Base-by-base conservation (phyloP, 2,113 vertebrate genomes). In the Piliocolobus tephrosceles region DNA sequence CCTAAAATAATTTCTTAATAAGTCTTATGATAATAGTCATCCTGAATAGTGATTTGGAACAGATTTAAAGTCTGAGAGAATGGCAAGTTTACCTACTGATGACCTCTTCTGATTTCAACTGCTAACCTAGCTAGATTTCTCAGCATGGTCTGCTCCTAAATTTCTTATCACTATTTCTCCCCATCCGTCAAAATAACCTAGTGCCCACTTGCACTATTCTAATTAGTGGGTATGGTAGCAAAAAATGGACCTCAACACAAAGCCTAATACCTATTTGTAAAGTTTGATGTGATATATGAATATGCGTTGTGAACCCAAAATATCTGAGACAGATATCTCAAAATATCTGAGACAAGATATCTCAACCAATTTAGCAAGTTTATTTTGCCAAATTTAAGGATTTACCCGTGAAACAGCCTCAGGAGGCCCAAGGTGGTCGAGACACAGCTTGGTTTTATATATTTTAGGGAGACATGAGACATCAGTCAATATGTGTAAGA, bases 101-200 rank as follows among this genome's bases (percentile, higher is more conserved):
- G 94, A 35, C 14, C 4, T 91, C 88, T 96, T 91, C 83, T 88
- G 68, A 88, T 88, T 86, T 76, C 8, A 76, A 52, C 20, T 57
- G 68, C 10, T 91, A 82, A 79, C 27, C 35, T 96, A 68, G 68
- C 47, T 88, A 40, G 25, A 70, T 88, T 76, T 68, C 88, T 91
- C 82, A 88, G 27, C 25, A 43, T 68, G 16, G 0, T 55, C 32
- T 50, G 18, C 52, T 80, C 27, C 50, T 88, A 87, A 88, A 91
- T 91, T 88, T 58, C 25, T 82, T 68, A 27, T 82, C 68, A 20
- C 40, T 43, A 9, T 87, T 76, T 94, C 57, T 91, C 8, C 22
- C 35, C 75, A 58, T 57, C 47, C 81, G 32, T 81, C 73, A 93
- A 72, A 40, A 93, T 91, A 93, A 90, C 12, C 2, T 47, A 61